Evolutionary conservation across 2,888 invertebrate genomes (phyloP).

Genomic region (Lamellibrachia satsuma): DNA sequence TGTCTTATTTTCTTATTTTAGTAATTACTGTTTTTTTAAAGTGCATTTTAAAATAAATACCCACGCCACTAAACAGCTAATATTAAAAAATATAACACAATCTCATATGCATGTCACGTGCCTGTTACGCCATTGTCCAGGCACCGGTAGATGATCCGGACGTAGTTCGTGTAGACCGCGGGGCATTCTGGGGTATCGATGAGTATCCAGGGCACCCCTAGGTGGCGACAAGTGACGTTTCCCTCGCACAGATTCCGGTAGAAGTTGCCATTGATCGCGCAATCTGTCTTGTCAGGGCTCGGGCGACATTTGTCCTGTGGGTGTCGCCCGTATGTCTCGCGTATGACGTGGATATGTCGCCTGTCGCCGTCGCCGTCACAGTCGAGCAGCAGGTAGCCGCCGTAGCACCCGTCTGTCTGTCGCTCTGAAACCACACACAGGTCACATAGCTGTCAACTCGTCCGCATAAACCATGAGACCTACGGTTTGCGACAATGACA

Average conservation of each 20-base stretch:
- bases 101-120: neutral
- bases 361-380: constrained; percentile 30
- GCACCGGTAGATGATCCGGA: constrained; percentile 38
- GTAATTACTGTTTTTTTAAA: no score
- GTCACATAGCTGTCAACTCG: neutral
- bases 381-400: constrained; percentile 37
- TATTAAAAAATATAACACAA: neutral
- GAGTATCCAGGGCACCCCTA: constrained; percentile 40
- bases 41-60: no score
- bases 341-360: constrained; percentile 28
- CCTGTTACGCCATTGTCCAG: constrained; percentile 27
- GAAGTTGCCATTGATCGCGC: constrained; percentile 37
- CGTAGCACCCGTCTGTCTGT: constrained; percentile 39
- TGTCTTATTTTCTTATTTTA: no score
- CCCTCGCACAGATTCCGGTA: constrained; percentile 39
- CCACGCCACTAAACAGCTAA: no score
- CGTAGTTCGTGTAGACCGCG: constrained; percentile 42
- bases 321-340: constrained; percentile 40
- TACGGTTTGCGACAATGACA: no score
- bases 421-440: neutral
- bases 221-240: constrained; percentile 36
- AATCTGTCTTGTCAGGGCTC: constrained; percentile 33
- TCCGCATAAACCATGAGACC: no score
- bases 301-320: constrained; percentile 40
- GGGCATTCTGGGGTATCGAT: constrained; percentile 39